phyloP scores from a whole-genome alignment of 1,140 invertebrate species.

The Drosophila simulans region DNA sequence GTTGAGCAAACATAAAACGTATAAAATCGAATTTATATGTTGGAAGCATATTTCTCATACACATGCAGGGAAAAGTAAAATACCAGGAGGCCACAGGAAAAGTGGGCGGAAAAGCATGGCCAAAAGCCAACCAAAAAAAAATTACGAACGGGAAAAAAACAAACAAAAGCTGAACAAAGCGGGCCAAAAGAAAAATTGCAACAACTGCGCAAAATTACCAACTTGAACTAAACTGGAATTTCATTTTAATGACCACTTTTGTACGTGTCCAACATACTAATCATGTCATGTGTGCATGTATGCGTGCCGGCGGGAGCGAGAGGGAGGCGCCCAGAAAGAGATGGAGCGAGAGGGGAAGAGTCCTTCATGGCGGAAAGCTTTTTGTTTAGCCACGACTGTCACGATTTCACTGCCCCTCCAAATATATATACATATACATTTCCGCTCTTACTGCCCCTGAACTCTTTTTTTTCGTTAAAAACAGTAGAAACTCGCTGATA shows the following conservation, averaged over 20 bases:
- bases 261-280: constrained; percentile 84
- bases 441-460: constrained; percentile 2
- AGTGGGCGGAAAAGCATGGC: constrained; percentile 8
- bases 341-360: neutral
- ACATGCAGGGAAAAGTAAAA: constrained; percentile 46
- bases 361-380: constrained; percentile 31
- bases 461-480: constrained; percentile 4
- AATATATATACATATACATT: constrained; percentile 27
- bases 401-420: constrained; percentile 33
- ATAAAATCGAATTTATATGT: constrained; percentile 83
- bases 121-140: constrained; percentile 13
- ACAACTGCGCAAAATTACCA: constrained; percentile 83
- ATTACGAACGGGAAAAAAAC: constrained; percentile 1
- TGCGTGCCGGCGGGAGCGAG: constrained; percentile 21
- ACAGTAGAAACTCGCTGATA: neutral
- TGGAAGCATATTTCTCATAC: constrained; percentile 75
- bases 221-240: constrained; percentile 82
- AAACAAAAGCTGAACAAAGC: constrained; percentile 36
- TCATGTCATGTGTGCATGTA: constrained; percentile 69
- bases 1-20: constrained; percentile 78
- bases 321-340: neutral
- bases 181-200: constrained; percentile 63
- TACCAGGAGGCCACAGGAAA: constrained; percentile 24
- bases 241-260: constrained; percentile 84
- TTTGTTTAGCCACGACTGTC: constrained; percentile 73